Base-by-base conservation (phyloP, 2,113 vertebrate species). In the Typhlomys cinereus region DNA sequence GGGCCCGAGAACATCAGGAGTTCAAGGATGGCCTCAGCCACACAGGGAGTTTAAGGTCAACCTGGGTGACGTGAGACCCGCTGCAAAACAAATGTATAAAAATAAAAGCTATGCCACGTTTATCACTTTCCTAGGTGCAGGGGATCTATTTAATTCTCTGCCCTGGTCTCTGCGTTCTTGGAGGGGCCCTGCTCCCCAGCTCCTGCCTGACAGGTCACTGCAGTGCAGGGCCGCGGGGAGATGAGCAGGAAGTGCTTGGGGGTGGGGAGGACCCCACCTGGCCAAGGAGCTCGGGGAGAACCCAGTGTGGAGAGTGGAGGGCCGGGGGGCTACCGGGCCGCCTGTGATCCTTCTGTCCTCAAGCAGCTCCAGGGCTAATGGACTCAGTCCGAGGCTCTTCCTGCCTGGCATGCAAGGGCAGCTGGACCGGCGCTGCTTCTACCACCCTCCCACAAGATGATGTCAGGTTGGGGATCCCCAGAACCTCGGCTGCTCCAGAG, bases 341-440 rank as follows among this genome's bases (percentile, higher is more conserved):
- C 34, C 62, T 69, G n/a, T 36, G 44, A 25, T 48, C 6, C 29
- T 64, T 70, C 74, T 15, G 61, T 27, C 41, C 74, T 34, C 57
- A 17, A 8, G 34, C 34, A 18, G 2, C 46, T 27, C 57, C 48
- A 5, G n/a, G n/a, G n/a, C n/a, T n/a, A n/a, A n/a, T n/a, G n/a
- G n/a, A n/a, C n/a, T n/a, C n/a, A n/a, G n/a, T n/a, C n/a, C n/a
- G n/a, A n/a, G n/a, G n/a, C 29, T 31, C 50, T 76, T 64, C 66
- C 46, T 20, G 39, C n/a, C 66, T 15, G 15, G 41, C n/a, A 31
- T 0, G 15, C 31, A 44, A n/a, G 18, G 31, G 0, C 2, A 69
- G 57, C 12, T 0, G 79, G 29, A 5, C 12, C 1, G 7, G 31
- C 14, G 34, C 36, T 8, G 1, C 3, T n/a, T 54, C 20, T 46